Evolutionary conservation across 2,888 invertebrate genomes (phyloP), one percentile per base, ranked within the genome.

Genomic region (Scrobipalpa costella): DNA sequence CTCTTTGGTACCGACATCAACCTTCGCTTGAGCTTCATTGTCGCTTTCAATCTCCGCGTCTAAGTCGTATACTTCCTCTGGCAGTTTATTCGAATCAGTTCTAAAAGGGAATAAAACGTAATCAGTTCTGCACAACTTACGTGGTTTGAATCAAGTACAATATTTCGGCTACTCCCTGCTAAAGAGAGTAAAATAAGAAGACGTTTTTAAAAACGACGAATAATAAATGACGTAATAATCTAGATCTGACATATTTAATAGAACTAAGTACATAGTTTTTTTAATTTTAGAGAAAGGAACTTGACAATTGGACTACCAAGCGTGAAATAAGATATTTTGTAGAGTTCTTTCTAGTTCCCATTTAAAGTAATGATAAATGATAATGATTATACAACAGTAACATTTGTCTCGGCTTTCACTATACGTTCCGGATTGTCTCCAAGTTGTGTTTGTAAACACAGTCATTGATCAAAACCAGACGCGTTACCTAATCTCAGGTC

Each of bases 31-130:
- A 74, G 94, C 94, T 83, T 96, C 95, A 82, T 96, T 95, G 69
- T 95, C 94, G 71, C 94, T 94, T 86, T 98, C 97, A 63, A 93
- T 93, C 83, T 97, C 97, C 7, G 96, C 95, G 85, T 98, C 98
- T 68, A 98, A 94, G 89, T 98, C 97, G 84, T 97, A 98, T 15
- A 96, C 92, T 85, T 98, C 97, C 79, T 97, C 96, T 74, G 94
- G 83, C 67, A 87, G 76, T 76, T 84, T 90, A 70, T 78, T 81
- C 65, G 84, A 6, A 49, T 49, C 15, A 11, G 34, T 33, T 49
- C 60, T 60, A 57, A 19, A 57, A 57, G 11, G 11, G 11, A 57
- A 8, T 11, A 0, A 15, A 34, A 52, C 13, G 9, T 38, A 17
- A 1, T 55, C 5, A 21, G 50, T 17, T 17, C 50, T 3, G 6